Evolutionary conservation across 2,797 vertebrate genomes (phyloP).

Genomic region (Mustela erminea): DNA sequence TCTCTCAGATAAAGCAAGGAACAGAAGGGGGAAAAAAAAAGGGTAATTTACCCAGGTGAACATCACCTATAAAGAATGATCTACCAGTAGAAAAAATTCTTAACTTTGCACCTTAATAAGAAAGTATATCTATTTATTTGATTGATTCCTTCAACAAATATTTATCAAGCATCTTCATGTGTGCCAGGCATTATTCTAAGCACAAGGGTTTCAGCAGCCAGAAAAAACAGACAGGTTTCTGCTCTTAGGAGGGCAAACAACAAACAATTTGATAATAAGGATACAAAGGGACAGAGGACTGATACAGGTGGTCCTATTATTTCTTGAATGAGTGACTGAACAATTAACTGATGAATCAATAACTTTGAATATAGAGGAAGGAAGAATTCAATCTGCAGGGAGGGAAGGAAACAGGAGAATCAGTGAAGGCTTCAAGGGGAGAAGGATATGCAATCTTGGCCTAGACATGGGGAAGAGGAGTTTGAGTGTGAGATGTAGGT

Average conservation of each 20-base stretch:
- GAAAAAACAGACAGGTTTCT: background rate
- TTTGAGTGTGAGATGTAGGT: background rate
- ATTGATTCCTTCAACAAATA: constrained; percentile 48
- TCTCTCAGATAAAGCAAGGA: background rate
- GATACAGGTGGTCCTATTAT: background rate
- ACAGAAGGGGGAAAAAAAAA: background rate
- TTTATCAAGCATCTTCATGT: background rate
- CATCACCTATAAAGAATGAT: constrained; percentile 18
- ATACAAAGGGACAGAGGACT: background rate
- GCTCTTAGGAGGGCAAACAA: background rate
- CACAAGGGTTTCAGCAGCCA: constrained; percentile 13
- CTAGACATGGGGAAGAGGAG: background rate
- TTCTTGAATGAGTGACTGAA: background rate
- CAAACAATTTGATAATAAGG: constrained; percentile 24
- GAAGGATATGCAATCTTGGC: background rate
- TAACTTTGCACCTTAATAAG: constrained; percentile 18
- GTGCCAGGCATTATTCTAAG: background rate
- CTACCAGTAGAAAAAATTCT: constrained; percentile 33
- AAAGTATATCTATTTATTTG: constrained; percentile 24
- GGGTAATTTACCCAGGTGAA: background rate
- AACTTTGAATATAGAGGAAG: background rate
- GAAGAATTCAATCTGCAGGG: background rate
- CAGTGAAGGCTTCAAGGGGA: background rate
- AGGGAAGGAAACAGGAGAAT: background rate
- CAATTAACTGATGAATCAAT: constrained; percentile 11